Evolutionary conservation across 2,113 vertebrate species (phyloP).

Genomic region (Entelurus aequoreus): DNA sequence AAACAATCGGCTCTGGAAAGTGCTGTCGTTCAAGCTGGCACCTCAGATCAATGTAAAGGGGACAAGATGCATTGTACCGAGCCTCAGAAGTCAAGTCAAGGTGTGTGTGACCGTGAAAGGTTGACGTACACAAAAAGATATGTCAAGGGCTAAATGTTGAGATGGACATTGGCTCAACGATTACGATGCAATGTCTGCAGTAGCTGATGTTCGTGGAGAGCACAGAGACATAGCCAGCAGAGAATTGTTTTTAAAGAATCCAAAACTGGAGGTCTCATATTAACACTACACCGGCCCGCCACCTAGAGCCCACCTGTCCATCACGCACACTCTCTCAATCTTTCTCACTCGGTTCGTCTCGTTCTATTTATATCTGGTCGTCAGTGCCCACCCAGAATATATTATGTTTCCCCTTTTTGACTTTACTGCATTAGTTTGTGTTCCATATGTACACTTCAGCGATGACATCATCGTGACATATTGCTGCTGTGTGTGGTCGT

Average conservation of each 20-base stretch:
- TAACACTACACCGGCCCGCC: slow-evolving; percentile 26
- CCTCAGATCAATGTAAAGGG: no score
- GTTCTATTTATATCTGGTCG: slow-evolving; percentile 59
- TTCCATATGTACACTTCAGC: not conserved
- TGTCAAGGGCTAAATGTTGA: not conserved
- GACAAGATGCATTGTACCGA: no score
- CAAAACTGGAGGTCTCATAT: slow-evolving; percentile 17
- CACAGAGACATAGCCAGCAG: slow-evolving; percentile 17
- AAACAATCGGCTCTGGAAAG: slow-evolving; percentile 30
- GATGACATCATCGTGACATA: slow-evolving; percentile 2
- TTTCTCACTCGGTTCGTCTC: slow-evolving; percentile 35
- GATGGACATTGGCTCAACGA: slow-evolving; percentile 2
- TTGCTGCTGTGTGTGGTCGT: not conserved
- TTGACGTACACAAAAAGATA: not conserved
- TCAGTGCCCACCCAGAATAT: slow-evolving; percentile 20
- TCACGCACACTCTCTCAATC: slow-evolving; percentile 34
- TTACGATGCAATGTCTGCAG: slow-evolving; percentile 36
- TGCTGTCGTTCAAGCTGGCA: slow-evolving; percentile 1
- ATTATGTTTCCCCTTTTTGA: not conserved
- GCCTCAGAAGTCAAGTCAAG: no score
- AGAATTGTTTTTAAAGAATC: slow-evolving; percentile 26
- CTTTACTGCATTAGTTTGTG: not conserved
- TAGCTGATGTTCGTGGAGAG: slow-evolving; percentile 49
- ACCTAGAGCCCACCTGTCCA: slow-evolving; percentile 60
- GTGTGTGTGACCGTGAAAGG: not conserved